phyloP scores from a whole-genome alignment of 1,140 invertebrate species.

The Penaeus vannamei region DNA sequence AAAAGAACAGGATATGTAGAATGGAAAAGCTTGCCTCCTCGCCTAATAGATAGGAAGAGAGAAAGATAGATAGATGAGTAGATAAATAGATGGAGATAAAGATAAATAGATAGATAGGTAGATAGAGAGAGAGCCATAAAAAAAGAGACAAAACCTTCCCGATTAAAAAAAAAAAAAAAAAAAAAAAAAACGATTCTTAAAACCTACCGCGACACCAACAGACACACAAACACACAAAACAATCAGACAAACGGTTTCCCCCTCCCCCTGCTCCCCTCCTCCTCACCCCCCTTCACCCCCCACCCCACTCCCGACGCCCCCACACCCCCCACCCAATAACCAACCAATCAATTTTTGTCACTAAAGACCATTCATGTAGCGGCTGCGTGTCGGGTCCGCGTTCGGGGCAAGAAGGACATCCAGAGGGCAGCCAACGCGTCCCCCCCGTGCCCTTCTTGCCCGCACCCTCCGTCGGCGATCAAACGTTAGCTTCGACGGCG shows the following conservation, averaged over 20 bases:
- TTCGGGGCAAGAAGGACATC: too few relatives aligned
- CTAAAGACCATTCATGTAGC: too few relatives aligned
- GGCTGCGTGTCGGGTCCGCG: too few relatives aligned
- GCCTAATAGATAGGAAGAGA: neutral
- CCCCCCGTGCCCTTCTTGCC: too few relatives aligned
- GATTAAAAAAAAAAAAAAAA: neutral
- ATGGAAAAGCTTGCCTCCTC: neutral
- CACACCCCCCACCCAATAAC: neutral
- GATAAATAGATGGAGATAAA: neutral
- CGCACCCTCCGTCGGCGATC: too few relatives aligned
- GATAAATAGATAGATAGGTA: neutral
- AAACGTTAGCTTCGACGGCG: too few relatives aligned
- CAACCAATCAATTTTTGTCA: too few relatives aligned
- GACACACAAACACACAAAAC: constrained; percentile 16
- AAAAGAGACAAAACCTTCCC: neutral
- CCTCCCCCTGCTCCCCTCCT: too few relatives aligned
- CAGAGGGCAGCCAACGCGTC: too few relatives aligned
- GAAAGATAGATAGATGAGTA: neutral
- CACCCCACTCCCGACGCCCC: too few relatives aligned
- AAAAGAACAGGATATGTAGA: neutral
- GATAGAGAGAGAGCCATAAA: neutral
- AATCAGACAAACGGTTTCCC: too few relatives aligned
- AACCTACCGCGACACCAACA: neutral
- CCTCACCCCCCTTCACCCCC: too few relatives aligned
- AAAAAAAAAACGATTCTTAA: neutral